phyloP scores from a whole-genome alignment of 2,888 invertebrate genomes.

The Rhogogaster chlorosoma region DNA sequence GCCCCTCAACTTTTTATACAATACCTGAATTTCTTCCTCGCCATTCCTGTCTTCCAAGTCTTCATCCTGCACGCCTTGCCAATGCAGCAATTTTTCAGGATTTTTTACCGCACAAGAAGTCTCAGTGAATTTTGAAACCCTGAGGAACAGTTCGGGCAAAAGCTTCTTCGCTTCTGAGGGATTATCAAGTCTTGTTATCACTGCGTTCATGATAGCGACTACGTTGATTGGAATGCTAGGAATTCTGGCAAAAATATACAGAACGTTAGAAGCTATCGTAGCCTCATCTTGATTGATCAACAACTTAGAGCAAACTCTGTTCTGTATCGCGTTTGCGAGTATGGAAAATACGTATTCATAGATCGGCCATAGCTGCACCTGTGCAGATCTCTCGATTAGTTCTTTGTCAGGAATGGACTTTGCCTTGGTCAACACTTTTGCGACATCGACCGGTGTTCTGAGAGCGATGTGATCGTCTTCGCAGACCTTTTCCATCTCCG shows the following conservation, averaged over 20 bases:
- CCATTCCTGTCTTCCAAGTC: conserved; percentile 34
- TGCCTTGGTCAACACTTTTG: conserved; percentile 50
- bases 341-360: conserved; percentile 80
- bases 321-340: conserved; percentile 67
- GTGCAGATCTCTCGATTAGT: conserved; percentile 65
- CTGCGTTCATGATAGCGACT: conserved; percentile 64
- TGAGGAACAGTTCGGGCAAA: conserved; percentile 62
- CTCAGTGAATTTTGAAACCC: conserved; percentile 60
- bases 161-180: conserved; percentile 59
- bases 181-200: conserved; percentile 54
- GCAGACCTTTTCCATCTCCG: conserved; percentile 58
- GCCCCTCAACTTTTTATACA: background rate
- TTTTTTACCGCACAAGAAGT: conserved; percentile 63
- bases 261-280: conserved; percentile 26
- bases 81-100: conserved; percentile 62
- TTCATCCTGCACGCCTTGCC: conserved; percentile 56
- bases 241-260: conserved; percentile 62
- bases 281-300: background rate
- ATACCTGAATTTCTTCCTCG: conserved; percentile 35
- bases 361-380: conserved; percentile 80
- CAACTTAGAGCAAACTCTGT: conserved; percentile 47
- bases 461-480: conserved; percentile 57
- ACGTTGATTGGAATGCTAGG: conserved; percentile 68
- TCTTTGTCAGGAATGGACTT: conserved; percentile 55
- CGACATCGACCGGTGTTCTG: conserved; percentile 56